A percentile compares a stretch with the other conserved stretches of the same genome.
phyloP scores from a whole-genome alignment of 2,888 invertebrate genomes.

The Ptychoptera contaminata region DNA sequence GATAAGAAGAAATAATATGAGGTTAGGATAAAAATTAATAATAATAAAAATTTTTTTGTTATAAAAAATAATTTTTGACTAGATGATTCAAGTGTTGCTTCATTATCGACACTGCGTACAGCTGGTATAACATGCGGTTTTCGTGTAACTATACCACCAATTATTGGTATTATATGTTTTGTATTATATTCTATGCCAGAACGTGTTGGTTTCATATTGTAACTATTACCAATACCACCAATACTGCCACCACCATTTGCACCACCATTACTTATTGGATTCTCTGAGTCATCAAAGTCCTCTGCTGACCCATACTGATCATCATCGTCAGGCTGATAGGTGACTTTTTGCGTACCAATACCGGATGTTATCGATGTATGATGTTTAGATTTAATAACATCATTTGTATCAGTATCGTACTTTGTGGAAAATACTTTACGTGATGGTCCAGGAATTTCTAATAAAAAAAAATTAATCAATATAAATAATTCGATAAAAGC shows the following conservation, averaged over 20 bases:
- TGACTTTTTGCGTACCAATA: slow-evolving; percentile 20
- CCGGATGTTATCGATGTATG: too few relatives aligned
- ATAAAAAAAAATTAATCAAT: slow-evolving; percentile 6
- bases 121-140: slow-evolving; percentile 22
- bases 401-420: slow-evolving; percentile 30
- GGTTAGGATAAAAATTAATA: too few relatives aligned
- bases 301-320: slow-evolving; percentile 58
- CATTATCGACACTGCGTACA: slow-evolving; percentile 20
- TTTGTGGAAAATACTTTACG: slow-evolving; percentile 37
- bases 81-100: slow-evolving; percentile 8
- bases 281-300: slow-evolving; percentile 42
- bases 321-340: slow-evolving; percentile 40
- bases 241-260: slow-evolving; percentile 6
- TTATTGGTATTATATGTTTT: slow-evolving; percentile 11
- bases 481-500: slow-evolving; percentile 9
- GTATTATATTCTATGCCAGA: slow-evolving; percentile 13
- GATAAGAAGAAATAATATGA: too few relatives aligned
- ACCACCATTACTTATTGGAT: slow-evolving; percentile 16
- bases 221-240: slow-evolving; percentile 3
- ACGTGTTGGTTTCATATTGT: slow-evolving; percentile 24
- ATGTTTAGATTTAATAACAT: slow-evolving; percentile 25
- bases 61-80: slow-evolving; percentile 2
- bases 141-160: slow-evolving; percentile 20
- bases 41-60: neutral
- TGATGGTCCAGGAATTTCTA: slow-evolving; percentile 65